Evolutionary conservation across 35 echinoderm and acorn worm genomes (phyloP), one percentile per base, ranked within the genome.

Genomic region (Lytechinus variegatus): DNA sequence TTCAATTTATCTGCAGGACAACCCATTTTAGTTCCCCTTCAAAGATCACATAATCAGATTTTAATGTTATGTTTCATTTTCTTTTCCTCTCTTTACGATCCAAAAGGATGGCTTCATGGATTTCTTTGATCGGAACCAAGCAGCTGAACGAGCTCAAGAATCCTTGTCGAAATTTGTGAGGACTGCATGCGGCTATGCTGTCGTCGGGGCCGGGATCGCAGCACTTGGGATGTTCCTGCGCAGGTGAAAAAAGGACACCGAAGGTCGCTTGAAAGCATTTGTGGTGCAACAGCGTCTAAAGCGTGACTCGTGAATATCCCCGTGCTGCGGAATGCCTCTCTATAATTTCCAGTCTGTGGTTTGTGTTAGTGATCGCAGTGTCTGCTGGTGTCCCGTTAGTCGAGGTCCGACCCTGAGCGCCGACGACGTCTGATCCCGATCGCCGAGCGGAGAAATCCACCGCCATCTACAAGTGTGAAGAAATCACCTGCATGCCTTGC

Each of bases 71-170:
- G 9, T 54, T 56, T 9, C 52, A 11, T 93, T 58, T 93, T 93
- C 57, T 10, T 12, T 93, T 93, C 27, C 92, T 93, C 92, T 57
- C 92, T 57, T 93, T 93, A 93, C 92, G 92, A 93, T 93, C 13
- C 92, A 54, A 44, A 93, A 97, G 96, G 96, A 97, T 51, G 96
- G 96, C 61, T 97, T 97, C 96, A 97, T 97, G 96, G 89, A 97
- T 87, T 98, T 98, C 95, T 98, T 98, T 72, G 96, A 97, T 54
- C 94, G 94, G 55, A 92, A 97, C 72, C 94, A 94, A 95, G 87
- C 89, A 24, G 72, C 53, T 71, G 94, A 94, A 71, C 91, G 95
- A 57, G 86, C 87, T 52, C 96, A 98, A 27, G 97, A 98, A 61
- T 29, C 56, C 13, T 33, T 96, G 24, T 10, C 54, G 6, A 60